Evolutionary conservation across 37 sponge, comb jelly and placozoan genomes (phyloP), one percentile per base, ranked within the genome.

Genomic region (Trichoplax adhaerens): DNA sequence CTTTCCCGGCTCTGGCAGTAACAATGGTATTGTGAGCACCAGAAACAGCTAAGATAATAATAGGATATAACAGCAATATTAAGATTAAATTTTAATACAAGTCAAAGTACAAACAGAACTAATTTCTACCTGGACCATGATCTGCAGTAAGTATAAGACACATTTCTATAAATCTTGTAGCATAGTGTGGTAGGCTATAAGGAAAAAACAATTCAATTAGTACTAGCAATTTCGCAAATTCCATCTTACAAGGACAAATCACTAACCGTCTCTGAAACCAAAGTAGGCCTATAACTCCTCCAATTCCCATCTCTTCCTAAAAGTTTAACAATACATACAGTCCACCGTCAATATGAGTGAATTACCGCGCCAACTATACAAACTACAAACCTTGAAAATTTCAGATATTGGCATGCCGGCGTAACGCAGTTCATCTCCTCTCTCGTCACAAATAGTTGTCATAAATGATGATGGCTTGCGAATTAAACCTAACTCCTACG

Each of bases 1-100:
- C 95, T 70, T 94, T 94, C 53, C 95, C 95, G 1, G 95, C 95
- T 5, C 95, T 56, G 0, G 95, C 85, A 1, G 95, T 77, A 29
- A 94, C 83, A 62, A 94, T 94, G 55, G 95, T 94, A 78, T 94
- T 94, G 85, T 94, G 95, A 0, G 95, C 95, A 3, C 95, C 95
- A 48, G 95, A 94, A 70, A 94, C 95, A 10, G 95, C 95, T 54
- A 8, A 52, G 29, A 29, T 29, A 29, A 29, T 29, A 29, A 29
- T 29, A 29, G 29, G 29, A 29, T 29, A 29, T 29, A 29, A 29
- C 29, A 29, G 29, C 29, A 29, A 29, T 29, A 29, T 29, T 29
- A 29, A 29, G 29, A 29, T 29, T 29, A 29, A 29, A 29, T 29
- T 29, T 29, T 29, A 29, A 29, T 29, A 29, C 29, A 29, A 29